Conservation (phyloP, 2,888 invertebrate genomes). For the Litoditis marina region DNA sequence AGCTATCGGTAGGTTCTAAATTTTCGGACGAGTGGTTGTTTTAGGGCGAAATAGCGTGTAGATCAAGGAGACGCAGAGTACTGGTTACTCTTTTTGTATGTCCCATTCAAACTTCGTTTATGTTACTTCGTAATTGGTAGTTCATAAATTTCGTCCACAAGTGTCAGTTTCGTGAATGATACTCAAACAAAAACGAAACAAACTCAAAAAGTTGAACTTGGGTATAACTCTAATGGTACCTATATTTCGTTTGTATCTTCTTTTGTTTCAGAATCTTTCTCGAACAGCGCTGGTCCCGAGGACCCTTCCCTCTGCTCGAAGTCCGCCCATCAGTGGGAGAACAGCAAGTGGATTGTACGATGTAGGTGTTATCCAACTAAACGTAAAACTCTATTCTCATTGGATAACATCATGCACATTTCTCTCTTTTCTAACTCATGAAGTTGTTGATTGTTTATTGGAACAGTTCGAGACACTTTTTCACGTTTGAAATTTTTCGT, state of each 20-base stretch:
- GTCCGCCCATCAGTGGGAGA: constrained; percentile 41
- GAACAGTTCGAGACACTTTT: not conserved
- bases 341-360: constrained; percentile 49
- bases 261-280: constrained; percentile 1
- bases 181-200: constrained; percentile 30
- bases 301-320: constrained; percentile 33
- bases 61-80: no score
- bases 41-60: no score
- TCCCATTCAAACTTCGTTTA: no score
- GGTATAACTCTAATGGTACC: no score
- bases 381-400: not conserved
- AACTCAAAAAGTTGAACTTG: no score
- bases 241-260: not conserved
- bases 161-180: no score
- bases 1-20: constrained; percentile 23
- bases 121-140: no score
- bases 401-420: not conserved
- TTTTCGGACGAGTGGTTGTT: no score
- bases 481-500: not conserved
- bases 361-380: constrained; percentile 30
- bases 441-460: no score
- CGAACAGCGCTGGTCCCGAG: constrained; percentile 13
- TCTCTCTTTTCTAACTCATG: no score
- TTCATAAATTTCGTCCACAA: no score
- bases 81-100: no score